Conservation (phyloP, 2,797 vertebrate species). For the Xerus rutilus region DNA sequence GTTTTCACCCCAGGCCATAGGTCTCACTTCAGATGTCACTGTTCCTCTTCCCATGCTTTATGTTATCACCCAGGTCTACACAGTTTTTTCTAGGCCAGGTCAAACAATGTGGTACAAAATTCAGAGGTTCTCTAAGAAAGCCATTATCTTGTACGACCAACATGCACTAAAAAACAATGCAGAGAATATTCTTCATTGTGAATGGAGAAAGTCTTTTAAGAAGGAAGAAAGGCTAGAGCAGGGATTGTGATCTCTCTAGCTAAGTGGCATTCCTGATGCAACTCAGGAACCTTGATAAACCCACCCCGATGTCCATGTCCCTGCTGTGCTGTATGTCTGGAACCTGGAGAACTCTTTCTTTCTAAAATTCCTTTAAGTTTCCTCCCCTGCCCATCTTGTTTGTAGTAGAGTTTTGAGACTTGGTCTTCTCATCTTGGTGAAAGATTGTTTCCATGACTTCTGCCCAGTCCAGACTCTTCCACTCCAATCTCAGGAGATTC, state of each 20-base stretch:
- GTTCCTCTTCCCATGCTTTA: neutral
- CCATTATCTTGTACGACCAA: neutral
- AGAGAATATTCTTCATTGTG: neutral
- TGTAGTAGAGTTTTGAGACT: neutral
- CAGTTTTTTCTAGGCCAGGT: neutral
- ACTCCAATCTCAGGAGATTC: neutral
- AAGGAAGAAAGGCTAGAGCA: neutral
- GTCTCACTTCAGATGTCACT: neutral
- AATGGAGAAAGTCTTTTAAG: neutral
- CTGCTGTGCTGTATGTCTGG: neutral
- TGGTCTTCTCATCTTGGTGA: neutral
- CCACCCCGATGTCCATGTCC: fast-evolving
- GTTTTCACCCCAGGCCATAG: neutral
- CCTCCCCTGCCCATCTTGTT: neutral
- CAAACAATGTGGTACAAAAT: neutral
- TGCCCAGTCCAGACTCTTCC: neutral
- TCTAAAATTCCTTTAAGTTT: neutral
- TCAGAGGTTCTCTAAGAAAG: too few relatives aligned
- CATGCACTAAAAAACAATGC: neutral
- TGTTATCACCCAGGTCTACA: neutral
- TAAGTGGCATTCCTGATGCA: neutral
- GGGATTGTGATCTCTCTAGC: neutral
- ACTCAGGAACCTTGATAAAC: neutral
- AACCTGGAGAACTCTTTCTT: neutral
- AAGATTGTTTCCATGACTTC: neutral